phyloP scores from a whole-genome alignment of 2,888 invertebrate genomes.

The Pristionchus mayeri region DNA sequence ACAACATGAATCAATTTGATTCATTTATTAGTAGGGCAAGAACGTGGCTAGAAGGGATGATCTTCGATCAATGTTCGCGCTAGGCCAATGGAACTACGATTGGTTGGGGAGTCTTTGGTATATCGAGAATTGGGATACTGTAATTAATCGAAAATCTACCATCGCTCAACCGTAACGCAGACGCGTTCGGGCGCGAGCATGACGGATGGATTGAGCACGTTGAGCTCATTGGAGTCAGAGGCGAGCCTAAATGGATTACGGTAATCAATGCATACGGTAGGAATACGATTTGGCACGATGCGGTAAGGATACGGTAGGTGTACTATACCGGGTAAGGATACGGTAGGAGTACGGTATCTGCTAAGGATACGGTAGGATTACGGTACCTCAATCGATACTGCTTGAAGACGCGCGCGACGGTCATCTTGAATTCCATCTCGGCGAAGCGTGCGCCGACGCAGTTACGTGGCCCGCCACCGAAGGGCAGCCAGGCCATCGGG shows the following conservation, averaged over 20 bases:
- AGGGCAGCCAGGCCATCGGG: conserved; percentile 69
- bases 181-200: conserved; percentile 47
- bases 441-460: conserved; percentile 74
- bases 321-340: not conserved
- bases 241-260: not conserved
- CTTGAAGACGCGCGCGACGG: conserved; percentile 46
- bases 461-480: conserved; percentile 72
- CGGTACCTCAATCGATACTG: conserved; percentile 6
- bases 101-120: not conserved
- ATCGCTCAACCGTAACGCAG: conserved; percentile 19
- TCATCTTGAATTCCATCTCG: conserved; percentile 72
- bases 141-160: not conserved
- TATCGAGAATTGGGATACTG: not conserved
- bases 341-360: not conserved
- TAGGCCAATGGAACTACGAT: not conserved
- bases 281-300: not conserved
- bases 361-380: not conserved
- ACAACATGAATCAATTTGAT: not conserved
- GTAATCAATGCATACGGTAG: not conserved
- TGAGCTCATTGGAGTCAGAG: conserved; percentile 29
- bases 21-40: not conserved
- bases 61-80: not conserved
- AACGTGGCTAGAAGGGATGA: not conserved
- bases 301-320: not conserved
- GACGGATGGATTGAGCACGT: conserved; percentile 46